Base-by-base conservation (phyloP, 1,140 invertebrate species). In the Philotrypesis tridentata region DNA sequence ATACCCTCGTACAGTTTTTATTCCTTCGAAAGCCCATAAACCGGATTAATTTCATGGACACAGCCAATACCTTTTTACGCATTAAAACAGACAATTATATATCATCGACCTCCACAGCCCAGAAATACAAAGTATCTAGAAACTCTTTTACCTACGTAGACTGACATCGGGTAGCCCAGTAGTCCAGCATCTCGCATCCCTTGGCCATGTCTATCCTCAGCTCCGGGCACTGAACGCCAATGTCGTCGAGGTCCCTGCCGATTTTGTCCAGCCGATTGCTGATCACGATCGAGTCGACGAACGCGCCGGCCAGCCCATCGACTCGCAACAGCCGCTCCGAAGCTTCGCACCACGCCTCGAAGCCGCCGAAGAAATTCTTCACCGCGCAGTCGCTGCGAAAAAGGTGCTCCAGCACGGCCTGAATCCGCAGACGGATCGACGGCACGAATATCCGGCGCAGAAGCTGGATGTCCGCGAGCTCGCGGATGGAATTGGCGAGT, bases 241-340 rank as follows among this genome's bases (percentile, higher is more conserved):
- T 61, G 8, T 80, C 29, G 25, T 88, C 84, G 2, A 87, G 31
- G n/a, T 90, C 85, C 0, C 82, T 77, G 23, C 76, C 83, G 25
- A 89, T 84, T 40, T 84, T 84, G 27, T 85, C 84, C 5, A 88
- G 37, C 31, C 88, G 82, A n/a, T 86, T 87, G 72, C 87, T 86
- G 23, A 88, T 63, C 14, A 85, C 70, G 9, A 87, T 37, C 5
- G 89, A 85, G 70, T 90, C 86, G 29, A 87, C 23, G 27, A 91
- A 40, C 68, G 84, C 21, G 78, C 75, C 6, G 12, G 27, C 17
- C 11, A 76, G 5, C 78, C 74, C 31, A 68, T 68, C 61, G 43
- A 27, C n/a, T 33, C 65, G 4, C 43, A 23, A 6, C 12, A 37
- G 29, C 23, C 3, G 7, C 4, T 40, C 25, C 3, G 70, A 14